Base-by-base conservation (phyloP, 2,888 invertebrate species). In the Cheilosia vernalis region DNA sequence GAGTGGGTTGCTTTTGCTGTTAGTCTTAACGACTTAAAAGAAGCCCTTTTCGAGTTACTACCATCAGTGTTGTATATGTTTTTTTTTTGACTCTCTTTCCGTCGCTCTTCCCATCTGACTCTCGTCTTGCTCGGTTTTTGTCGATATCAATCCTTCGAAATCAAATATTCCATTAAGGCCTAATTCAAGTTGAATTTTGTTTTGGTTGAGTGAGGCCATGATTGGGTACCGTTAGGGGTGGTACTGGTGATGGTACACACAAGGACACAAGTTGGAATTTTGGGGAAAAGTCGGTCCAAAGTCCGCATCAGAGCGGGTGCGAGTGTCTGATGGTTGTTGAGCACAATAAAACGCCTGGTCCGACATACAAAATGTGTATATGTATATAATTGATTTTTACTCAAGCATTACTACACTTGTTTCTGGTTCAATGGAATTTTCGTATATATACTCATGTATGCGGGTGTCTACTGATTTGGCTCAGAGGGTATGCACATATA, bases 91-190 rank as follows among this genome's bases (percentile, higher is more conserved):
- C 60, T 15, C 17, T 42, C 27, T 63, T 0, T 30, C 30, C 9
- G 6, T 51, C 40, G 7, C 3, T 42, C 60, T 15, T 13, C 53
- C n/a, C 30, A 42, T 13, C 21, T 56, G 2, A 63, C 4, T 44
- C 2, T 63, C 40, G 30, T 24, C 67, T 63, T 27, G 5, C 51
- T 51, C 64, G 67, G 40, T 21, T 73, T 66, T 69, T 63, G 77
- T 51, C 73, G 83, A 74, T 84, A 84, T 74, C 84, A 84, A 64
- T 70, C 70, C 70, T 47, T 21, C 27, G 66, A 81, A 85, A 81
- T 85, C 81, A 85, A 85, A 85, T 85, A 85, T 85, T 85, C 85
- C 85, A 85, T 85, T 85, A 85, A 70, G 85, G 76, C 81, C 76
- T 76, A 81, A 85, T 81, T 76, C 70, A 70, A 74, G 81, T 72